Conservation (phyloP, 2,797 vertebrate species). For the Macrochelys suwanniensis region DNA sequence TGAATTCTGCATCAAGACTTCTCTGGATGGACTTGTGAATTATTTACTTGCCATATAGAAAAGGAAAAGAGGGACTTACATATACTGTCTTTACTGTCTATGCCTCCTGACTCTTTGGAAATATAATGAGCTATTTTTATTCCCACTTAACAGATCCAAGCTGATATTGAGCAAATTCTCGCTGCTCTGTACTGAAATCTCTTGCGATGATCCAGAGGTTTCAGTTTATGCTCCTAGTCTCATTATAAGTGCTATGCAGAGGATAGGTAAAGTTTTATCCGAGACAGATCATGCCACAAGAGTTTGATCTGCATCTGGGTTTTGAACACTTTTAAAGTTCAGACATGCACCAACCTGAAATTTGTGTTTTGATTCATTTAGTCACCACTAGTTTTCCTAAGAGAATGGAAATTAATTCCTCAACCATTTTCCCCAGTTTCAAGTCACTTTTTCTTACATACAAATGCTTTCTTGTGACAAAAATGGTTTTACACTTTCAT, state of each 20-base stretch:
- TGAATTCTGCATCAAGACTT: not conserved
- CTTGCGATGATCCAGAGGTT: not conserved
- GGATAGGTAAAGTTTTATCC: not conserved
- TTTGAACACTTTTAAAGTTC: not conserved
- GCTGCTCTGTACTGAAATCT: not conserved
- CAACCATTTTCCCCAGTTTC: not conserved
- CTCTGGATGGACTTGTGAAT: not conserved
- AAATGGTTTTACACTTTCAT: not conserved
- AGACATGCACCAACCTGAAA: accelerated
- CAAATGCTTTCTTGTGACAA: not conserved
- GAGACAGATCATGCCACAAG: accelerated
- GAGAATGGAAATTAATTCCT: not conserved
- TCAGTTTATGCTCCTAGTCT: not conserved
- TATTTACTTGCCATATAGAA: not conserved
- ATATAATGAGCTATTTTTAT: not conserved
- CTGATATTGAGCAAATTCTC: not conserved
- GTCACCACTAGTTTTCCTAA: not conserved
- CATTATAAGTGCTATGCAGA: not conserved
- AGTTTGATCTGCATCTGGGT: not conserved
- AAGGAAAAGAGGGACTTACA: not conserved
- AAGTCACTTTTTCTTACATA: not conserved
- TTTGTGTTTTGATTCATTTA: accelerated
- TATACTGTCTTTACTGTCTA: not conserved
- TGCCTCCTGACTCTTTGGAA: not conserved
- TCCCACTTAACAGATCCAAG: not conserved